Evolutionary conservation across 1,140 invertebrate species (phyloP).

Genomic region (Cepaea nemoralis): DNA sequence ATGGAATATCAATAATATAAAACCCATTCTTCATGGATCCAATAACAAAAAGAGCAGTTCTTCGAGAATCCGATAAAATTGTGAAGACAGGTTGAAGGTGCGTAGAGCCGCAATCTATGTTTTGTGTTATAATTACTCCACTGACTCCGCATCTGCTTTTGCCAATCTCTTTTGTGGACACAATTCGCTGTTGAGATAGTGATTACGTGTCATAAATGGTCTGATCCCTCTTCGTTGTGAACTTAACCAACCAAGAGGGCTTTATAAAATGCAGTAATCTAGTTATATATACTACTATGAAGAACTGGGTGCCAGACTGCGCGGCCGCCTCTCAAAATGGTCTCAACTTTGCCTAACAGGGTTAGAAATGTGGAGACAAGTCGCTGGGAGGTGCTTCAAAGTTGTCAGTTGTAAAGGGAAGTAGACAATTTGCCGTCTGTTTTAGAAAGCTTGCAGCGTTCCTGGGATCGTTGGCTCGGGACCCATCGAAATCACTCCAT

Average conservation of each 20-base stretch:
- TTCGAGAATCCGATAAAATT: neutral
- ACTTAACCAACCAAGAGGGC: neutral
- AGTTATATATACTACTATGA: neutral
- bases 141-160: neutral
- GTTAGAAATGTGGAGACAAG: slow-evolving; percentile 7
- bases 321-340: neutral
- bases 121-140: neutral
- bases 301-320: neutral
- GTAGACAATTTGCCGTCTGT: slow-evolving; percentile 39
- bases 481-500: slow-evolving; percentile 25
- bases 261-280: neutral
- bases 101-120: neutral
- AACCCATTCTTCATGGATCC: neutral
- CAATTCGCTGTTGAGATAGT: neutral
- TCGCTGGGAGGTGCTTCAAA: slow-evolving; percentile 5
- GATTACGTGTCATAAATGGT: neutral
- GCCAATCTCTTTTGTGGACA: neutral
- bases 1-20: neutral
- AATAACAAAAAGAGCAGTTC: neutral
- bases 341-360: neutral
- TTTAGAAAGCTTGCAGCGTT: slow-evolving; percentile 14
- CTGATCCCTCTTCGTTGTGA: neutral
- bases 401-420: slow-evolving; percentile 21
- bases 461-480: neutral
- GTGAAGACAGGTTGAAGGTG: neutral